A percentile compares a stretch with the other conserved stretches of the same genome.
These are phyloP conservation scores for Lingula anatina DNA, from an alignment of 2,888 invertebrate genomes.

Conservation along the genomic window DNA sequence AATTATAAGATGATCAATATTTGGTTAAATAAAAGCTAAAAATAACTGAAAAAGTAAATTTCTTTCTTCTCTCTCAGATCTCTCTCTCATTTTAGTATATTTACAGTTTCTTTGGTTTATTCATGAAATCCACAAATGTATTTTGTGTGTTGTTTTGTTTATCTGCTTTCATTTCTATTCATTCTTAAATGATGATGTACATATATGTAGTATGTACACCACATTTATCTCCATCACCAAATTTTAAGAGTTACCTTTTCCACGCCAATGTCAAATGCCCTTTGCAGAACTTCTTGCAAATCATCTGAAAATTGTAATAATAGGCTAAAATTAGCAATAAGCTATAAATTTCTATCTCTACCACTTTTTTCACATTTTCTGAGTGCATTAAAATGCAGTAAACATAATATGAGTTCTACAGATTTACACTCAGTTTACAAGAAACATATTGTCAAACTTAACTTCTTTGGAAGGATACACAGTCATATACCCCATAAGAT, in stretches of 20 bases:
- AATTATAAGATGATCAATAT: not conserved
- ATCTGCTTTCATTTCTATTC: not conserved
- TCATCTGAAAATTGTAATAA: constrained; percentile 58
- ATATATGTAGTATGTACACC: not conserved
- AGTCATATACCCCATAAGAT: too few species aligned
- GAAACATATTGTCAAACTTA: too few species aligned
- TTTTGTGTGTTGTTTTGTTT: not conserved
- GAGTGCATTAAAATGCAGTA: too few species aligned
- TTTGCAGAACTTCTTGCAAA: constrained; percentile 67
- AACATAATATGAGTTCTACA: too few species aligned
- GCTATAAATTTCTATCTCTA: not conserved
- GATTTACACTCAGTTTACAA: too few species aligned
- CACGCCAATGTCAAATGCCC: constrained; percentile 74
- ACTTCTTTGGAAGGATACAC: too few species aligned
- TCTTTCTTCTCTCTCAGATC: not conserved
- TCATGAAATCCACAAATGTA: too few species aligned
- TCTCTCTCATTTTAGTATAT: constrained; percentile 4
- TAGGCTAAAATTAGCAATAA: not conserved
- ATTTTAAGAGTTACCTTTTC: constrained; percentile 56
- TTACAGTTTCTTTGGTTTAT: not conserved
- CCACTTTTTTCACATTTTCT: not conserved
- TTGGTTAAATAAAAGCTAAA: not conserved
- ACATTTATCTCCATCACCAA: not conserved
- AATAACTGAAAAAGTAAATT: not conserved
- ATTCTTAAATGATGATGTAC: not conserved